Conservation (phyloP, 2,797 vertebrate species). For the Aplochiton taeniatus region DNA sequence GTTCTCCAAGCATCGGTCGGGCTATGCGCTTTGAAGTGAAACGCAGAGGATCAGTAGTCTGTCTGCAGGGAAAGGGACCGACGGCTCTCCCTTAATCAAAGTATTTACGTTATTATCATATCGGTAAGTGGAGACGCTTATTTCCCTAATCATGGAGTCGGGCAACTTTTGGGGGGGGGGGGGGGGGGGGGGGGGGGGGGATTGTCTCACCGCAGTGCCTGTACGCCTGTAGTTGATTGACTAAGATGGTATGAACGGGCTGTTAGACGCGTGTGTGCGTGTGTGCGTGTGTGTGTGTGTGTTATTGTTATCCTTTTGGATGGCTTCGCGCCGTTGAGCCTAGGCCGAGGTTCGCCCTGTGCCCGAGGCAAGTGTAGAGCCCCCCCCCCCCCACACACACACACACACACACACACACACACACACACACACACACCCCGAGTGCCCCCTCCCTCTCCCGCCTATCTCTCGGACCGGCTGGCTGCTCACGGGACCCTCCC, state of each 20-base stretch:
- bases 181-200: no score
- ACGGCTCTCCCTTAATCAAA: slow-evolving; percentile 36
- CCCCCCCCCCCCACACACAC: slow-evolving; percentile 25
- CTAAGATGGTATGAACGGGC: no score
- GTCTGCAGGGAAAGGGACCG: slow-evolving; percentile 36
- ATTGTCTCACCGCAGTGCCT: slow-evolving; percentile 22
- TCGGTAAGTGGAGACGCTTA: slow-evolving; percentile 50
- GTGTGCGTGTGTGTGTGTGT: slow-evolving; percentile 13
- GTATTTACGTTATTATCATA: slow-evolving; percentile 57
- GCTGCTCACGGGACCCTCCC: slow-evolving; percentile 44
- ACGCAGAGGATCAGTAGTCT: slow-evolving; percentile 38
- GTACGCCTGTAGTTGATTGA: no score
- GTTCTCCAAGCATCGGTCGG: slow-evolving; percentile 40
- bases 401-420: slow-evolving; percentile 39
- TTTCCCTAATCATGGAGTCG: slow-evolving; percentile 58
- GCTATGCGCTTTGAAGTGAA: slow-evolving; percentile 57
- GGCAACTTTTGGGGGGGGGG: slow-evolving; percentile 35
- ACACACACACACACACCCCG: slow-evolving; percentile 53
- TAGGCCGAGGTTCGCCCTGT: slow-evolving; percentile 38
- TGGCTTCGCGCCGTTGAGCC: slow-evolving; percentile 36
- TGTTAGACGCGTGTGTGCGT: neutral
- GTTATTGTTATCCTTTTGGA: slow-evolving; percentile 15
- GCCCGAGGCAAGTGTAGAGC: slow-evolving; percentile 45
- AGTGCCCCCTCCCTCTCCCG: slow-evolving; percentile 15
- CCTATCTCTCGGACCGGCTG: slow-evolving; percentile 29